phyloP scores from a whole-genome alignment of 2,797 vertebrate species.

The Phrynocephalus vlangalii region DNA sequence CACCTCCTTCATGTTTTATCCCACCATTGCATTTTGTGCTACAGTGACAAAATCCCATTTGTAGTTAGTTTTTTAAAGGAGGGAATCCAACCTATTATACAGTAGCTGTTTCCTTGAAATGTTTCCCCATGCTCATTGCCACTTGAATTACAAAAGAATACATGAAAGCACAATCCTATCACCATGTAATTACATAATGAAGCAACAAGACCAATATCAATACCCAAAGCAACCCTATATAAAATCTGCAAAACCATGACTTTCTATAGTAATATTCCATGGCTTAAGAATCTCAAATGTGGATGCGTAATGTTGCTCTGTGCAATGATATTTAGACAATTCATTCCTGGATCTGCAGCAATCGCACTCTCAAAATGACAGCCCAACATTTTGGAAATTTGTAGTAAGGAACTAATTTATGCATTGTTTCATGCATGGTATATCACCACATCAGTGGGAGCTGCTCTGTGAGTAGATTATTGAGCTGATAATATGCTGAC shows the following conservation, averaged over 20 bases:
- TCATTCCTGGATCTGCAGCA: background rate
- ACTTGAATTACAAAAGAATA: background rate
- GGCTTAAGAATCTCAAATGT: background rate
- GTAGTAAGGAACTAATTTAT: too few species aligned
- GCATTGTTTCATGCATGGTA: too few species aligned
- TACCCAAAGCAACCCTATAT: background rate
- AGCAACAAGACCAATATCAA: background rate
- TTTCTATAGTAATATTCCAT: background rate
- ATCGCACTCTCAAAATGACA: background rate
- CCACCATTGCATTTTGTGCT: background rate
- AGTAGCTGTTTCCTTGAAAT: background rate
- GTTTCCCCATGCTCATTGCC: background rate
- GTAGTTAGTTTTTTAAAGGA: too few species aligned
- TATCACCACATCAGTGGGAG: too few species aligned
- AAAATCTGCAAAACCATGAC: background rate
- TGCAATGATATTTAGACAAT: background rate
- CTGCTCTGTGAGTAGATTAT: too few species aligned
- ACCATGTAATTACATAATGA: background rate
- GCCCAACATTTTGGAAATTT: background rate
- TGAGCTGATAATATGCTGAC: too few species aligned
- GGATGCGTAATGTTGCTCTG: background rate
- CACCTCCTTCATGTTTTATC: background rate
- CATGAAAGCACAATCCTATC: background rate
- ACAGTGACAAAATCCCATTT: background rate
- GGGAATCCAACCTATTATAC: background rate